phyloP scores from a whole-genome alignment of 2,888 invertebrate species.

The Sympetrum striolatum region DNA sequence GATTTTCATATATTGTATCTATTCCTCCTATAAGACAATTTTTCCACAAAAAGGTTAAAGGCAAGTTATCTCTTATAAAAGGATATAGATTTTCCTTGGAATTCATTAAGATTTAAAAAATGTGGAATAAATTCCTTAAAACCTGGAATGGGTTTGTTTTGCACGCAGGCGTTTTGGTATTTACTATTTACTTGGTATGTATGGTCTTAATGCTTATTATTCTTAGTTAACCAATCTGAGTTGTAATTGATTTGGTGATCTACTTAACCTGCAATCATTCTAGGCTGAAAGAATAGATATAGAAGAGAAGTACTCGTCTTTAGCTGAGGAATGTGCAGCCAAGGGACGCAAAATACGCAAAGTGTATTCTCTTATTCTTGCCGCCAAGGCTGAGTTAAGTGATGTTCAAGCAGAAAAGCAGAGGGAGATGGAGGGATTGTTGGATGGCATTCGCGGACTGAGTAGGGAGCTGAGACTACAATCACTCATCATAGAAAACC shows the following conservation, averaged over 20 bases:
- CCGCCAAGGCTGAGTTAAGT: conserved; percentile 82
- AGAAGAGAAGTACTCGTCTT: conserved; percentile 90
- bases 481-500: conserved; percentile 87
- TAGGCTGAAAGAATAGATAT: conserved; percentile 89
- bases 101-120: too few relatives aligned
- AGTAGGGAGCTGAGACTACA: conserved; percentile 90
- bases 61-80: too few relatives aligned
- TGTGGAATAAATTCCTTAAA: too few relatives aligned
- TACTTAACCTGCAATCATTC: conserved; percentile 15
- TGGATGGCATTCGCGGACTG: conserved; percentile 90
- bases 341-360: conserved; percentile 92
- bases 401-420: conserved; percentile 95
- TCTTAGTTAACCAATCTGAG: too few relatives aligned
- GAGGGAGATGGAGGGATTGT: conserved; percentile 93
- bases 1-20: too few relatives aligned
- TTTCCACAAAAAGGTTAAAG: too few relatives aligned
- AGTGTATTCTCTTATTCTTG: conserved; percentile 84
- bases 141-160: too few relatives aligned
- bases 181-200: too few relatives aligned
- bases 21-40: too few relatives aligned
- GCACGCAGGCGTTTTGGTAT: too few relatives aligned
- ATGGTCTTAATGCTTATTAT: too few relatives aligned
- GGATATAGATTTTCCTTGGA: too few relatives aligned
- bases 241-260: background rate
- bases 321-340: conserved; percentile 94